Base-by-base conservation (phyloP, 1,140 invertebrate species). In the Caenorhabditis latens region DNA sequence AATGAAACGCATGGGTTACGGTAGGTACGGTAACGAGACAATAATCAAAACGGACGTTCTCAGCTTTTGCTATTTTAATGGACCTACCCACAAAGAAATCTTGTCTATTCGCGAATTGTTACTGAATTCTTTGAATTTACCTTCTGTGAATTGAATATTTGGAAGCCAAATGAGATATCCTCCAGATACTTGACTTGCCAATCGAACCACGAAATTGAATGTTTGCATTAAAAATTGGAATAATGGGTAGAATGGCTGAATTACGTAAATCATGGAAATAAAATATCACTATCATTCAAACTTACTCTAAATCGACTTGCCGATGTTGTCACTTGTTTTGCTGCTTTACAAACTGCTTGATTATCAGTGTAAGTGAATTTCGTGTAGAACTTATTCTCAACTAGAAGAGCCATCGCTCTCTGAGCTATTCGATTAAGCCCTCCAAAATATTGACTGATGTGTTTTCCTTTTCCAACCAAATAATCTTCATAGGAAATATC, bases 351-450 rank as follows among this genome's bases (percentile, higher is more conserved):
- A 48, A 79, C 71, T 42, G 71, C 71, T 50, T 79, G 71, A 53
- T 79, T 79, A 50, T 79, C 71, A 8, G 71, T 79, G 42, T 79
- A 61, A 19, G 75, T 63, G 42, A 67, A 91, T 91, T 88, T 88
- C 32, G 88, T 91, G 82, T 92, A 92, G 83, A 90, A 92, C 40
- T 90, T 88, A 79, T 90, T 91, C 57, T 90, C 87, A 19, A 92
- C 55, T 9, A 92, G 61, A 32, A 91, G 55, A 32, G 90, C 90
- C 91, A 92, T 92, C 40, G 91, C 92, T 87, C 91, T 90, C 84
- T 92, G 91, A 21, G 91, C 84, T 19, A 92, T 87, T 42, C 91
- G 87, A 87, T 92, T 92, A 9, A 92, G 19, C 43, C 91, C 88
- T 21, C 91, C 91, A 84, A 92, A 92, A 48, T 91, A 92, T 50